Base-by-base conservation (phyloP, 2,797 vertebrate species). In the Peromyscus melanophrys region DNA sequence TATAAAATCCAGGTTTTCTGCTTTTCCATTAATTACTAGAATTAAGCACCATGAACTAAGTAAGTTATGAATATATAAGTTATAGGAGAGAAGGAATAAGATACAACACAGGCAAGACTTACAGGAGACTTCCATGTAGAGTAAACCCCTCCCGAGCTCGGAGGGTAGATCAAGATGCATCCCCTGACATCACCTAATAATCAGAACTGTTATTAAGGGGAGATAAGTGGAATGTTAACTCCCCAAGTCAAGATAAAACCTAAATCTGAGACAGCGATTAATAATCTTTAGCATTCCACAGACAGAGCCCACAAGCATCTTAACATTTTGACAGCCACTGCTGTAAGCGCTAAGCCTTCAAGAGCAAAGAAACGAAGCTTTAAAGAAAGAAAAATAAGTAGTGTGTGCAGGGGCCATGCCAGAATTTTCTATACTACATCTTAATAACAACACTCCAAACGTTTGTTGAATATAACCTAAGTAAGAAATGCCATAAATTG, bases 211-310 rank as follows among this genome's bases (percentile, higher is more conserved):
- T 65, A 73, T 37, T 71, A 13, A 80, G 27, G 80, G 61, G 49
- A 87, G 27, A 93, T 65, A 4, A 76, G 17, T 34, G 27, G 80
- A 89, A 95, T 93, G 69, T 75, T 76, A 83, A 86, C 49, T 83
- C 85, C 71, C 95, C 46, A 4, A 52, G 75, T 31, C 69, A 96
- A 90, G 31, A 92, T 71, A 67, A 95, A 88, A 92, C 29, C 37
- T 55, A 37, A 80, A 73, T 31, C 10, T 31, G 43, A 89, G 63
- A 27, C 27, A 21, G 12, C 88, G 4, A 78, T 67, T 80, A 92
- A 34, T 52, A 80, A 52, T 17, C 17, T 84, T 76, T 84, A 92
- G 61, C 8, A 9, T 0, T 88, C 21, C 77, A 19, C 59, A 89
- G 34, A 76, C 11, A 81, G 96, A 96, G n/a, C 2, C 76, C 6